Percentiles rank a stretch among this genome's conserved stretches.
These are phyloP conservation scores for Mormyrus hasselquistii DNA, from an alignment of 2,797 vertebrate genomes.

Conservation along the genomic window DNA sequence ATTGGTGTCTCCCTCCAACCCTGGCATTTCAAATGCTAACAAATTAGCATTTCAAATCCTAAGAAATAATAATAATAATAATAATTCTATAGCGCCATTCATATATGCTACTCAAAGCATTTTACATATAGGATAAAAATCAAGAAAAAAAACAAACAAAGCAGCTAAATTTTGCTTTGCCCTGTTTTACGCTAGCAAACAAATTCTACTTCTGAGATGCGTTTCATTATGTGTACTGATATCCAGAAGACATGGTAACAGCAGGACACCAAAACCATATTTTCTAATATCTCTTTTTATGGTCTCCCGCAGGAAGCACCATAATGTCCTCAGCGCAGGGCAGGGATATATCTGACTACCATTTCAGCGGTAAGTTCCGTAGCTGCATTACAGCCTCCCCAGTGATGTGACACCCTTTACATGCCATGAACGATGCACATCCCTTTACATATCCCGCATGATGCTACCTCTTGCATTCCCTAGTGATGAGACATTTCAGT, in stretches of 20 bases:
- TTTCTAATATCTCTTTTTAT: not conserved
- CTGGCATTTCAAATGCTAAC: not conserved
- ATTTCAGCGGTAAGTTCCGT: slow-evolving; percentile 64
- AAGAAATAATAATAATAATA: not conserved
- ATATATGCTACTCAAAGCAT: not conserved
- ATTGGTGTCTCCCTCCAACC: not conserved
- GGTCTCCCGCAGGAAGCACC: slow-evolving; percentile 53
- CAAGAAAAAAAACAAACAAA: not conserved
- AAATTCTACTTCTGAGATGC: not conserved
- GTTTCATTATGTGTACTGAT: not conserved
- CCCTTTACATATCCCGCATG: not conserved
- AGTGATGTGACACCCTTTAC: not conserved
- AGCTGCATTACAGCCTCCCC: not conserved
- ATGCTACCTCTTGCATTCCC: not conserved
- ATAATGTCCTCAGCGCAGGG: slow-evolving; percentile 65
- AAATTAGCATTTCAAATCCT: not conserved
- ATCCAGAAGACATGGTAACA: not conserved
- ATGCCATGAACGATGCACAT: not conserved
- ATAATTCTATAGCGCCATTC: not conserved
- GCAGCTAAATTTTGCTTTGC: not conserved
- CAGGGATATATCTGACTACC: slow-evolving; percentile 67
- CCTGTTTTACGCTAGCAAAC: not conserved
- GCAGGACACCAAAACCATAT: not conserved
- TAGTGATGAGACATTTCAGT: too few relatives aligned
- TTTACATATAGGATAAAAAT: not conserved